These are phyloP conservation scores for Astreopora myriophthalma DNA, from an alignment of 64 coral and sea anemone species.

Conservation along the genomic window DNA sequence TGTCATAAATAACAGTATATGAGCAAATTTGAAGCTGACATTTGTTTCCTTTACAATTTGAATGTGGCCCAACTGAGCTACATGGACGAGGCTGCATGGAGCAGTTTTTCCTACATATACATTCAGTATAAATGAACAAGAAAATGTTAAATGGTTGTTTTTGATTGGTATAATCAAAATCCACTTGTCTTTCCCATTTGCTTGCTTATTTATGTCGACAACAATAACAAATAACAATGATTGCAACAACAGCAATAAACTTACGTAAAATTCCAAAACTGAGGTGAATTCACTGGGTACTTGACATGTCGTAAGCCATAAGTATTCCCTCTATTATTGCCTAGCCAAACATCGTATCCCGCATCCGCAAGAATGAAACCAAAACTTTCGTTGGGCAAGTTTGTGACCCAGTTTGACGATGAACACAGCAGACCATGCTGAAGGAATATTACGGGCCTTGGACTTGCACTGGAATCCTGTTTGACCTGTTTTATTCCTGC, in stretches of 20 bases:
- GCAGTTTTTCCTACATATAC: too few species aligned
- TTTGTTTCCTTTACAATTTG: too few species aligned
- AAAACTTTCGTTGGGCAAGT: conserved; percentile 75
- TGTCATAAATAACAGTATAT: too few species aligned
- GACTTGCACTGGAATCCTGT: neutral
- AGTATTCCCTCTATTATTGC: conserved; percentile 87
- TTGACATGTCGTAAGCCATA: conserved; percentile 82
- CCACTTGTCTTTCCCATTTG: too few species aligned
- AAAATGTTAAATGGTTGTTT: too few species aligned
- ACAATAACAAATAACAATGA: neutral
- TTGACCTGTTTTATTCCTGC: conserved; percentile 22
- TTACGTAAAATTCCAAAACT: conserved; percentile 96
- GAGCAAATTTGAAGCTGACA: too few species aligned
- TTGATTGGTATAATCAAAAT: too few species aligned
- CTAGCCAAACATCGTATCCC: conserved; percentile 91
- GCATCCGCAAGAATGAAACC: conserved; percentile 84
- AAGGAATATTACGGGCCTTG: conserved; percentile 60
- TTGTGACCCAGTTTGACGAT: conserved; percentile 78
- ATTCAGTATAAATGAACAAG: too few species aligned
- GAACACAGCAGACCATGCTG: conserved; percentile 77
- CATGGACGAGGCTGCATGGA: too few species aligned
- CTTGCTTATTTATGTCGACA: neutral
- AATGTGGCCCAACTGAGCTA: too few species aligned
- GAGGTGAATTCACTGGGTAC: conserved; percentile 77
- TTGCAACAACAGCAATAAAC: neutral